Conservation (phyloP, 2,888 invertebrate species). For the Sinelater perroti region DNA sequence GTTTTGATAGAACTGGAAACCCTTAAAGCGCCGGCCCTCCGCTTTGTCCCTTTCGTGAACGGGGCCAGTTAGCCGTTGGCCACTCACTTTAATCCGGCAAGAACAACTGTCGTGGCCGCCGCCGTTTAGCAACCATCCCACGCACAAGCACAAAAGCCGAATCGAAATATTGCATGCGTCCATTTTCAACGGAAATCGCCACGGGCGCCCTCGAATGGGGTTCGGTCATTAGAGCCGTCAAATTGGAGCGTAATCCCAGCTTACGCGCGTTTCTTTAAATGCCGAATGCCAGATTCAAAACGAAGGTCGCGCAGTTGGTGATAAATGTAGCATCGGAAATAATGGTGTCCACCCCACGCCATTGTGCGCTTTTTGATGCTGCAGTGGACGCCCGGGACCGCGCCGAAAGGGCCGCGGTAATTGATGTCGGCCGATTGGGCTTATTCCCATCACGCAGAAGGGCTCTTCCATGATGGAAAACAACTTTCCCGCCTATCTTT, state of each 20-base stretch:
- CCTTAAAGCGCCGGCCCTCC: neutral
- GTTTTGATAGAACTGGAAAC: too few species aligned
- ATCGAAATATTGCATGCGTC: conserved; percentile 41
- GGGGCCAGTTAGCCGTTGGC: conserved; percentile 29
- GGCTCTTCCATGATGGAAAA: too few species aligned
- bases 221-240: conserved; percentile 39
- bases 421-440: too few species aligned
- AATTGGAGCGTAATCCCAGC: conserved; percentile 44
- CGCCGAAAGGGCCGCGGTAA: too few species aligned
- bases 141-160: conserved; percentile 40
- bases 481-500: too few species aligned
- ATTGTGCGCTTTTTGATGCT: conserved; percentile 40
- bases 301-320: conserved; percentile 45
- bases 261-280: conserved; percentile 43
- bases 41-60: conserved; percentile 24
- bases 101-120: conserved; percentile 36
- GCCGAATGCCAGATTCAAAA: conserved; percentile 34
- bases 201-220: conserved; percentile 32
- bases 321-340: conserved; percentile 47
- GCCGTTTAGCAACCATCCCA: conserved; percentile 41
- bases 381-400: conserved; percentile 29
- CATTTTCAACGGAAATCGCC: conserved; percentile 25
- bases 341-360: conserved; percentile 44
- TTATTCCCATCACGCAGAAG: too few species aligned
- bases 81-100: conserved; percentile 37